Percentiles rank a stretch among this genome's conserved stretches.
These are phyloP conservation scores for Nebria salina DNA, from an alignment of 2,888 invertebrate genomes.

Conservation along the genomic window DNA sequence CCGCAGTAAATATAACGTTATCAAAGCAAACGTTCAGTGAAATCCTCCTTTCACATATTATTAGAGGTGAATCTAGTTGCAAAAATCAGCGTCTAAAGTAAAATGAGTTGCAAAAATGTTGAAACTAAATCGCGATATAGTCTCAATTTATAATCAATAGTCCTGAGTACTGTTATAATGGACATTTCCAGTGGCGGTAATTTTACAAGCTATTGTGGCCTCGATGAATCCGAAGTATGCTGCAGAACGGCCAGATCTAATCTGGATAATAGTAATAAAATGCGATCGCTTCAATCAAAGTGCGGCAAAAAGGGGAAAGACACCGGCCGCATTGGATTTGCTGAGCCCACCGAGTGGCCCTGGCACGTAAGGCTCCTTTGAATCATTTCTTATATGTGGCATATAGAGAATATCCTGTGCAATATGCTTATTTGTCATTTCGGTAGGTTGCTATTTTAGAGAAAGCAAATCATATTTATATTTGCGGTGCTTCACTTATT, in stretches of 20 bases:
- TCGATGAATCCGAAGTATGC: slow-evolving; percentile 37
- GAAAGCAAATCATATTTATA: slow-evolving; percentile 44
- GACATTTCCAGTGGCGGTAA: slow-evolving; percentile 32
- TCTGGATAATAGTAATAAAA: neutral
- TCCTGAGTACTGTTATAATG: neutral
- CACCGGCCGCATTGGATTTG: slow-evolving; percentile 29
- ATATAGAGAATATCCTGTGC: neutral
- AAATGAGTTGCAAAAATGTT: neutral
- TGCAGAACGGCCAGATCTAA: slow-evolving; percentile 18
- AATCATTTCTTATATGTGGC: neutral
- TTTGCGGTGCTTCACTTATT: slow-evolving; percentile 40
- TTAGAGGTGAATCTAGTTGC: neutral
- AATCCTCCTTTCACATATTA: neutral
- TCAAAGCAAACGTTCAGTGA: neutral
- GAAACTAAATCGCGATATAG: neutral
- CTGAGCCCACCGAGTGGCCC: slow-evolving; percentile 41
- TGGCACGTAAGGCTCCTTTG: slow-evolving; percentile 35
- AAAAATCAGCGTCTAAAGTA: neutral
- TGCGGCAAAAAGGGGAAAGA: slow-evolving; percentile 42
- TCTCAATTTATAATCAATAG: neutral
- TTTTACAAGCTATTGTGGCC: slow-evolving; percentile 41
- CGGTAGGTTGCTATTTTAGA: slow-evolving; percentile 36
- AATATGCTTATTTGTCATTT: neutral
- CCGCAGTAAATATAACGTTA: neutral
- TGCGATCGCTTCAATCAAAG: slow-evolving; percentile 30